phyloP scores from a whole-genome alignment of 2,888 invertebrate genomes.

The Panopea generosa region DNA sequence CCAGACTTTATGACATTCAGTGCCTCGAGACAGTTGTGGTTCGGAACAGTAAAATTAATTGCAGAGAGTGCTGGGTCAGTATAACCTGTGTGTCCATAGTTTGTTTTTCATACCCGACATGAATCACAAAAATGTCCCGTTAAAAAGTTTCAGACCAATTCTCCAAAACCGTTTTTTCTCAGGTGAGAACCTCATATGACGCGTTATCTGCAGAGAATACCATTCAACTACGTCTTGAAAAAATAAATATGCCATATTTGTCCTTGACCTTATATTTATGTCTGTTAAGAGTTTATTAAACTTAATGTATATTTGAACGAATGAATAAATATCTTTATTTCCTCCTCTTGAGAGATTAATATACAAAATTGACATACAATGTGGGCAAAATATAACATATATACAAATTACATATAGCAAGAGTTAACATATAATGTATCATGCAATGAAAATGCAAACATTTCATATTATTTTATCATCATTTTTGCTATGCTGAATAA shows the following conservation, averaged over 20 bases:
- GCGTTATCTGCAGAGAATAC: neutral
- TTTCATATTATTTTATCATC: no score
- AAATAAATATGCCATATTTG: neutral
- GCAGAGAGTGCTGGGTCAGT: constrained; percentile 14
- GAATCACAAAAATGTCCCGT: constrained; percentile 43
- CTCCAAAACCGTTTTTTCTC: constrained; percentile 26
- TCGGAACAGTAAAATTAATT: constrained; percentile 33
- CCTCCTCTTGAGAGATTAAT: no score
- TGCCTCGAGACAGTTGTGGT: neutral
- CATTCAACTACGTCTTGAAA: neutral
- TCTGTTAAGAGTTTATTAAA: neutral
- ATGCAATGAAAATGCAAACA: no score
- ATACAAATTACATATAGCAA: no score
- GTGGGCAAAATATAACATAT: no score
- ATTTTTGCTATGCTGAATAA: no score
- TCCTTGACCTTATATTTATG: neutral
- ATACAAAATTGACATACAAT: no score
- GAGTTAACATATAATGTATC: no score
- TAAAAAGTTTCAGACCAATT: constrained; percentile 30
- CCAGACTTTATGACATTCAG: no score
- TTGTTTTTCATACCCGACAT: constrained; percentile 26
- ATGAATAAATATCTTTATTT: no score
- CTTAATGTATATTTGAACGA: neutral
- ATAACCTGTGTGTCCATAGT: constrained; percentile 10
- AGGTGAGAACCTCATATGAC: neutral